Evolutionary conservation across 1,140 invertebrate genomes (phyloP), one percentile per base, ranked within the genome.

Genomic region (Drosophila cardini): DNA sequence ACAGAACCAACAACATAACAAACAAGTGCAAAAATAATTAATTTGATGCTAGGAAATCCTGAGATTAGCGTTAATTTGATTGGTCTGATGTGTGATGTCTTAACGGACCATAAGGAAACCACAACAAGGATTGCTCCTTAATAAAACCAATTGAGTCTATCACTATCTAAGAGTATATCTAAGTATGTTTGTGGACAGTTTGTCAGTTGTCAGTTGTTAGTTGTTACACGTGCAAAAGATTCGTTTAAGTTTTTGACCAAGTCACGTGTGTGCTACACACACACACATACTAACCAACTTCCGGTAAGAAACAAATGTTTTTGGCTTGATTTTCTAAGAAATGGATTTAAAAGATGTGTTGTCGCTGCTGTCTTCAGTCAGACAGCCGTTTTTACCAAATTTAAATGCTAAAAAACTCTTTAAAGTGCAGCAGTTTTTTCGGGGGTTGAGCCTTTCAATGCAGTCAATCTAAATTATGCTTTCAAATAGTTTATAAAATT

Each of bases 51-150:
- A 48, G 38, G 32, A 61, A 61, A 48, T 50, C 45, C 32, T 18
- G 32, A 48, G 43, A 61, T 61, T 61, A 61, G 11, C 2, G n/a
- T 45, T 61, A 61, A 61, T 61, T 61, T 61, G 32, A 53, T 62
- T 48, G 48, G 26, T n/a, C 34, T 21, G 56, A 60, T 48, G 36
- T 36, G 32, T 10, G 11, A 46, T 52, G 60, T 10, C 34, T 6
- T 15, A 4, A 18, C 6, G 4, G 45, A n/a, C 9, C 18, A 40
- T 4, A 42, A 42, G 10, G 16, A 10, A 50, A 21, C 18, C n/a
- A 40, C 32, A 21, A 26, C 21, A 53, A 16, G 9, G 10, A 46
- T 30, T 60, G 18, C 42, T 60, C 6, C 9, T 32, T 32, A 43
- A 15, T 38, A 10, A 32, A 42, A 34, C 45, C 34, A 52, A 52